Base-by-base conservation (phyloP, 2,888 invertebrate genomes). In the Chorisops tibialis region DNA sequence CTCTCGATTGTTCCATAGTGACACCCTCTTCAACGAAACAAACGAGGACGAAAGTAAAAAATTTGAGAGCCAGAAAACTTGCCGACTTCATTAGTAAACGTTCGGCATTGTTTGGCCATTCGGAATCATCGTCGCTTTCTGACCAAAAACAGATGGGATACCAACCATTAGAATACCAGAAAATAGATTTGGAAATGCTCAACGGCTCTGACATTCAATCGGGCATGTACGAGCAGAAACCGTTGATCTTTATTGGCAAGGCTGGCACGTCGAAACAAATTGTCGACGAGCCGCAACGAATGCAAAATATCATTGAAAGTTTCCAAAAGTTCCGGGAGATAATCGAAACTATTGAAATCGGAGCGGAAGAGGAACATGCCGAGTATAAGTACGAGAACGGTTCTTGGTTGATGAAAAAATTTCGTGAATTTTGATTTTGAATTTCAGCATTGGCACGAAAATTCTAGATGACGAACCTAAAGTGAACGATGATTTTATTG, bases 11-110 rank as follows among this genome's bases (percentile, higher is more conserved):
- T 5, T 45, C 6, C 18, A 24, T 68, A 90, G 90, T 90, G 61
- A 85, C 85, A 35, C 79, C 84, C 49, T 78, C 80, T 59, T 80
- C 80, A 4, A 84, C 85, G 71, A 85, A 79, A 54, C 85, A 88
- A 77, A 83, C 82, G 16, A 86, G 84, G 72, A 86, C 89, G 1
- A 81, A 83, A 16, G 83, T 91, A 11, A 83, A 83, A 67, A 88
- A 85, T 69, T 75, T 91, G 35, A 85, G 82, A 69, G 83, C 87
- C 5, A 80, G 82, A 58, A 86, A 88, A 70, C 74, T 91, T 4
- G 84, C 87, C 12, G 80, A 85, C 66, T 80, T 90, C 61, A 83
- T 87, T 74, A 73, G 81, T 48, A 81, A 81, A 69, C 72, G 43
- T 4, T 24, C 56, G 30, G 24, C 16, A 1, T n/a, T 45, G 6